Base-by-base conservation (phyloP, 2,113 vertebrate genomes). In the Clinocottus analis region DNA sequence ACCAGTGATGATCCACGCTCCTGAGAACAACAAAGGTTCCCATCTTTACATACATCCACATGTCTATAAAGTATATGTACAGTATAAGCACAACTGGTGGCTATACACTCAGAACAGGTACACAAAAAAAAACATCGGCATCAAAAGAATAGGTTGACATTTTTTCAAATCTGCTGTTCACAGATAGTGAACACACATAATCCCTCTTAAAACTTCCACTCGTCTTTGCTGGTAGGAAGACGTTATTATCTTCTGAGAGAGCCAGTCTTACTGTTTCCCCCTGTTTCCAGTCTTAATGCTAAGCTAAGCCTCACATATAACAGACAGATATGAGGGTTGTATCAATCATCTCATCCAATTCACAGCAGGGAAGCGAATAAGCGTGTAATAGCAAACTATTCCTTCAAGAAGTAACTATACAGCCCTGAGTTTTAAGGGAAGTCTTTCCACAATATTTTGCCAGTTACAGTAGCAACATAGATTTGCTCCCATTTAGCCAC, bases 1-100 rank as follows among this genome's bases (percentile, higher is more conserved):
- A 0, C 98, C 98, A 0, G 97, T 98, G 88, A 99, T 95, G 82
- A 99, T 97, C 98, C 98, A 99, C 1, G 98, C 98, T 21, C 97
- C 98, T 99, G 91, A 0, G 10, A 19, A 58, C 31, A 69, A 72
- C 71, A 86, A 2, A 8, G 25, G 60, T 33, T n/a, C 27, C 7
- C 12, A 56, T 23, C 11, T 63, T 21, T 47, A 8, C 41, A 37
- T 16, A 33, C 43, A 45, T 45, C 14, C 17, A 17, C 14, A 53
- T 37, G 21, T 27, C 8, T 9, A 37, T 14, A 23, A 16, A 43
- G 16, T 19, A 19, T 19, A 21, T 55, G 4, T 29, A 17, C 10
- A 43, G 10, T 45, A 45, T 59, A 21, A 21, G 11, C 43, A 27
- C 23, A 23, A 51, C 6, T 37, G 17, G 13, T 37, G 47, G 49